Conservation (phyloP, 2,113 vertebrate genomes). For the Cinclus cinclus region DNA sequence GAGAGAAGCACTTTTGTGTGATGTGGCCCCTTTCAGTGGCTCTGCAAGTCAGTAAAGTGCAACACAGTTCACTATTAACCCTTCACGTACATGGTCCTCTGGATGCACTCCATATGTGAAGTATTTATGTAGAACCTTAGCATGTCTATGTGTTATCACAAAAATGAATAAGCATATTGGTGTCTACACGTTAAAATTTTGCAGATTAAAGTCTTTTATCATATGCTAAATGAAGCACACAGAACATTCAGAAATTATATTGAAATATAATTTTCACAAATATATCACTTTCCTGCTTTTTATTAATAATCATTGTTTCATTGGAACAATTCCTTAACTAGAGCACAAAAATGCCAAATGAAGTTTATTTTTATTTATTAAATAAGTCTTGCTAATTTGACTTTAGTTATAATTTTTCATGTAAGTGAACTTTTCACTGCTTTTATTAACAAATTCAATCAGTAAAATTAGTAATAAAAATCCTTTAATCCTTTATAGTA, state of each 20-base stretch:
- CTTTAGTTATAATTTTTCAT: background rate
- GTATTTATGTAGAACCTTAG: background rate
- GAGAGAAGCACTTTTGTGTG: background rate
- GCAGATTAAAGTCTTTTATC: background rate
- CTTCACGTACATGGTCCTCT: background rate
- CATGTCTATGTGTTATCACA: background rate
- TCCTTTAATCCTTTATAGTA: background rate
- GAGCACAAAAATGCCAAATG: background rate
- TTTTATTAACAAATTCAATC: background rate
- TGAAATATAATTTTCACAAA: too few species aligned
- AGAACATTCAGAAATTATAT: background rate
- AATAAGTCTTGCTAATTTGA: background rate
- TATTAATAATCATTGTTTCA: background rate
- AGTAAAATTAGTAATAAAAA: background rate
- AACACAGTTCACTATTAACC: background rate
- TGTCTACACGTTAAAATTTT: background rate
- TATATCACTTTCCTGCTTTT: background rate
- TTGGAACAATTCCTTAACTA: background rate
- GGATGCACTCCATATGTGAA: background rate
- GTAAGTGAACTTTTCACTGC: background rate
- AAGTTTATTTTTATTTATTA: background rate
- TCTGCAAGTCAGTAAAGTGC: background rate
- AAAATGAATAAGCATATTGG: background rate
- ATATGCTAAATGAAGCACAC: background rate
- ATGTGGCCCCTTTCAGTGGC: background rate